Percentiles rank a stretch among this genome's conserved stretches.
These are phyloP conservation scores for Noctua fimbriata DNA, from an alignment of 2,888 invertebrate genomes.

Conservation along the genomic window DNA sequence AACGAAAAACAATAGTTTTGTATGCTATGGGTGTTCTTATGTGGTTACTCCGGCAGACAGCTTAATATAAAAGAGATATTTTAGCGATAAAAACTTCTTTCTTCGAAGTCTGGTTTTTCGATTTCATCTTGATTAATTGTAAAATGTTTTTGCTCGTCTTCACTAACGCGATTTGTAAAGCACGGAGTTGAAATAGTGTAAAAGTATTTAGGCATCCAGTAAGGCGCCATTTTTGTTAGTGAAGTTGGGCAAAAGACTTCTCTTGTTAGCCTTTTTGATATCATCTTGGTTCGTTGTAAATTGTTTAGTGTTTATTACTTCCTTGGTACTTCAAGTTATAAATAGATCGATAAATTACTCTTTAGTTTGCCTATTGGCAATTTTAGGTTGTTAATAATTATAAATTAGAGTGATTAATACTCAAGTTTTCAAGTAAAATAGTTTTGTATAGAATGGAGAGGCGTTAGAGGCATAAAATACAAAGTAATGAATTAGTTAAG, in stretches of 20 bases:
- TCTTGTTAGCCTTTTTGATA: not conserved
- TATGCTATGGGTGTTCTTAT: slow-evolving; percentile 36
- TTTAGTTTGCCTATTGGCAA: not conserved
- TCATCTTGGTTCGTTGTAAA: not conserved
- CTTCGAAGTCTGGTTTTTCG: not conserved
- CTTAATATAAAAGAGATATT: slow-evolving; percentile 14
- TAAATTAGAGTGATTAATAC: not conserved
- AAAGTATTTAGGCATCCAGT: not conserved
- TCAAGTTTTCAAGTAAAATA: not conserved
- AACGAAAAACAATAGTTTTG: slow-evolving; percentile 19
- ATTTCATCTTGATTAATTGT: not conserved
- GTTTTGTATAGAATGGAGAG: not conserved
- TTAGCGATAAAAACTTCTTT: not conserved
- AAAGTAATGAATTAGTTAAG: not conserved
- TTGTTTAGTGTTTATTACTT: slow-evolving; percentile 30
- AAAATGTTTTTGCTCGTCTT: not conserved
- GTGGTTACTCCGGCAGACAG: slow-evolving; percentile 17
- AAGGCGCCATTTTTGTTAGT: not conserved
- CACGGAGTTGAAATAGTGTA: too few relatives aligned
- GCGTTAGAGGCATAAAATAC: not conserved
- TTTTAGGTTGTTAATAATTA: not conserved
- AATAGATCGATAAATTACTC: slow-evolving; percentile 19
- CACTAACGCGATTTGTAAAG: not conserved
- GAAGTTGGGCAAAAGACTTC: not conserved
- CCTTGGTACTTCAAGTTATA: slow-evolving; percentile 6